Conservation (phyloP, 2,888 invertebrate genomes). For the Galeruca laticollis region DNA sequence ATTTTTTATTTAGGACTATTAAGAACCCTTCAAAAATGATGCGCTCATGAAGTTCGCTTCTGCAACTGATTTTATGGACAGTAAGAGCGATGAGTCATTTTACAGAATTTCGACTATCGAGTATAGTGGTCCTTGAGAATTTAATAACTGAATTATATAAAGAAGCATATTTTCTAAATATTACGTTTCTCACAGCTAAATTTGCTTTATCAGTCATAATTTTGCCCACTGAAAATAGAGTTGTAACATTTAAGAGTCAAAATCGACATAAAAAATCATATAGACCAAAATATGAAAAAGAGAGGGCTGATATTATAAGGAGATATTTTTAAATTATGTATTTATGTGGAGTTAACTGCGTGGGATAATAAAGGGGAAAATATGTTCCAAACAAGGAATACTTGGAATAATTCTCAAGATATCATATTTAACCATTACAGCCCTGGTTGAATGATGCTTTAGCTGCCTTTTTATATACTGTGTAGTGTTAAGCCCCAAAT, state of each 20-base stretch:
- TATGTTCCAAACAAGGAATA: too few relatives aligned
- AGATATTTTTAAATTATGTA: too few relatives aligned
- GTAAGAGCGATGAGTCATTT: too few relatives aligned
- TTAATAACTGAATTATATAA: constrained; percentile 10
- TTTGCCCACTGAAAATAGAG: background rate
- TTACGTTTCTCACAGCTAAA: constrained; percentile 16
- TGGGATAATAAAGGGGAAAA: too few relatives aligned
- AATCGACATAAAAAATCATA: background rate
- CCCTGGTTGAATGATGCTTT: background rate
- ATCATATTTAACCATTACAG: background rate
- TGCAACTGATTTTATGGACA: too few relatives aligned
- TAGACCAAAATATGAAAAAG: too few relatives aligned
- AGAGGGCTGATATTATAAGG: too few relatives aligned
- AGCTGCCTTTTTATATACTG: constrained; percentile 7
- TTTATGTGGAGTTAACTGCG: too few relatives aligned
- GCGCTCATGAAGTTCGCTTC: too few relatives aligned
- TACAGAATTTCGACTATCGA: too few relatives aligned
- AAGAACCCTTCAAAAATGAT: too few relatives aligned
- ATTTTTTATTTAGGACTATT: too few relatives aligned
- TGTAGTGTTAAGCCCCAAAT: background rate
- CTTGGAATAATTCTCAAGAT: background rate
- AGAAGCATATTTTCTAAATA: constrained; percentile 15
- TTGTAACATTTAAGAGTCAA: background rate
- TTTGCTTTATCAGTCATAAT: constrained; percentile 13
- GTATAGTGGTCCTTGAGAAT: constrained; percentile 16